Percentiles rank a stretch among this genome's conserved stretches.
These are phyloP conservation scores for Xyliphius kryptos DNA, from an alignment of 2,113 vertebrate species.

Conservation along the genomic window DNA sequence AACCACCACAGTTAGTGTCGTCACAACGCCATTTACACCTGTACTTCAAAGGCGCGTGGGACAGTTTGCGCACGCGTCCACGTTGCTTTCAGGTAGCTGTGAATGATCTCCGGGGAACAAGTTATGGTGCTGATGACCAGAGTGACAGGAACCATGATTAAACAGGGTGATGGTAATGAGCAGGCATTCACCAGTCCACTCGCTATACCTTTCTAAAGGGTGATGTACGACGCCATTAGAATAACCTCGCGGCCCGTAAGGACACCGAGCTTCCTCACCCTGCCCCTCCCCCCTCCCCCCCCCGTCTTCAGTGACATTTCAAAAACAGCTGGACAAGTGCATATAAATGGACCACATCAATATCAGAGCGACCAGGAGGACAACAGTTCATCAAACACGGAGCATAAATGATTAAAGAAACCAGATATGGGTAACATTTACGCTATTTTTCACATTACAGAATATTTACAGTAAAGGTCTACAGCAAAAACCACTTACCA, in stretches of 20 bases:
- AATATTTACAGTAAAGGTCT: too few species aligned
- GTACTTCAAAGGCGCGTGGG: conserved; percentile 54
- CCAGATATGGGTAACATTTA: too few species aligned
- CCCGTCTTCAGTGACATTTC: conserved; percentile 6
- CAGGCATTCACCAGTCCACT: conserved; percentile 70
- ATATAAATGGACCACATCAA: too few species aligned
- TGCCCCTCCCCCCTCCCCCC: conserved; percentile 69
- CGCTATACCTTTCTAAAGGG: conserved; percentile 67
- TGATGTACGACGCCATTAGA: conserved; percentile 74
- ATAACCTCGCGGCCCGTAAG: conserved; percentile 69
- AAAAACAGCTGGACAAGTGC: neutral
- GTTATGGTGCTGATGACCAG: conserved; percentile 70
- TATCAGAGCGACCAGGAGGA: too few species aligned
- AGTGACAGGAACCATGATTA: conserved; percentile 72
- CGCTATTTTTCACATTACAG: too few species aligned
- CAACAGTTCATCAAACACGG: too few species aligned
- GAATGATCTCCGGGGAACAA: conserved; percentile 55
- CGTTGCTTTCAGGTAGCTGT: conserved; percentile 44
- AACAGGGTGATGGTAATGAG: conserved; percentile 69
- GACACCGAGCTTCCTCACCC: conserved; percentile 67
- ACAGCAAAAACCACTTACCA: too few species aligned
- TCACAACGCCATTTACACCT: conserved; percentile 62
- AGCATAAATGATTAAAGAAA: too few species aligned
- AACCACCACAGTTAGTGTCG: conserved; percentile 65
- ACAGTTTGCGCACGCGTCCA: conserved; percentile 33